Conservation (phyloP, 1,140 invertebrate species). For the Drosophila lacteicornis region DNA sequence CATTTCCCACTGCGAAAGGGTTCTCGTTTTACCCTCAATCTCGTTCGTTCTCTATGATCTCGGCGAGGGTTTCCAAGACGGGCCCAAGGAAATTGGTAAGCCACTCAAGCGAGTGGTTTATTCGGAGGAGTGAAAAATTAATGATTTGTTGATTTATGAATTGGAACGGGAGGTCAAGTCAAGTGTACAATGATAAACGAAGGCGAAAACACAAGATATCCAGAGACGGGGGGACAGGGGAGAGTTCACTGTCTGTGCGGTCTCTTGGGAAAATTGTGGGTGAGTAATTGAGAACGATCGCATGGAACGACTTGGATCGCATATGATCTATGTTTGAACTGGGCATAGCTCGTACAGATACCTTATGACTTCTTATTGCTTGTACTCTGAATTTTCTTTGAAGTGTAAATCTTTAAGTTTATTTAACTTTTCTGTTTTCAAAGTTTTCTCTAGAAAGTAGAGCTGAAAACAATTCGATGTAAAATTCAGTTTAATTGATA, state of each 20-base stretch:
- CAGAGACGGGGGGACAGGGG: background rate
- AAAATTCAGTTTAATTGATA: too few relatives aligned
- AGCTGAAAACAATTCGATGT: too few relatives aligned
- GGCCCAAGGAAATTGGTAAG: conserved; percentile 22
- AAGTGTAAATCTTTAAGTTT: too few relatives aligned
- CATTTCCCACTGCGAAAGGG: conserved; percentile 74
- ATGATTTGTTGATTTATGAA: conserved; percentile 85
- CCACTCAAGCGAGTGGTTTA: conserved; percentile 35
- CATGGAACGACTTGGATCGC: conserved; percentile 3
- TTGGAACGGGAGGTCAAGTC: conserved; percentile 77
- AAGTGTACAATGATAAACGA: conserved; percentile 76
- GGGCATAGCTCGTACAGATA: too few relatives aligned
- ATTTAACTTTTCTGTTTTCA: too few relatives aligned
- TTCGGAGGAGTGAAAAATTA: conserved; percentile 76
- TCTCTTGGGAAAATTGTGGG: conserved; percentile 47
- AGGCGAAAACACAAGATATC: conserved; percentile 30
- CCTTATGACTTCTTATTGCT: background rate
- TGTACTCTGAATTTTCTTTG: background rate
- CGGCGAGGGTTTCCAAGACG: conserved; percentile 24
- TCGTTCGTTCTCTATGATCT: conserved; percentile 18
- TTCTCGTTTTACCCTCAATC: conserved; percentile 27
- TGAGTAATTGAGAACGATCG: conserved; percentile 40
- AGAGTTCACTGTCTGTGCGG: conserved; percentile 55
- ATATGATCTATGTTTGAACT: too few relatives aligned
- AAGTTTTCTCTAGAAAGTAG: too few relatives aligned